Conservation (phyloP, 2,113 vertebrate genomes). For the Mesembrinibis cayennensis region DNA sequence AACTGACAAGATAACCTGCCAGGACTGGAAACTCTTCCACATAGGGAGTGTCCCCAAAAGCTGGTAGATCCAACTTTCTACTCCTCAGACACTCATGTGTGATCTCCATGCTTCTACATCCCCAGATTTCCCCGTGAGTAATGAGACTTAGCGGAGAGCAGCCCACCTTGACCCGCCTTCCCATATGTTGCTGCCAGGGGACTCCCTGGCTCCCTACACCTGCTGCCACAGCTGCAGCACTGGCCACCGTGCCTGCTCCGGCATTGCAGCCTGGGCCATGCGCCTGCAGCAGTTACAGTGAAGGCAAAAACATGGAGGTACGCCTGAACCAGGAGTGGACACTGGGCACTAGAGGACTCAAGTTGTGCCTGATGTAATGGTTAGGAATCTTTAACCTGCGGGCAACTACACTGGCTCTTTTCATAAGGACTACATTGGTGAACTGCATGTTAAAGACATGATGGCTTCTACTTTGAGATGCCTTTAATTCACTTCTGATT, state of each 20-base stretch:
- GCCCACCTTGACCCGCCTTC: neutral
- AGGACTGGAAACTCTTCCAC: neutral
- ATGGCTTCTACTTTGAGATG: neutral
- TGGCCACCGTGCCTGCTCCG: fast-evolving
- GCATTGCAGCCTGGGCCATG: fast-evolving
- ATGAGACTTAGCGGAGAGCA: neutral
- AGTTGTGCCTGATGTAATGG: neutral
- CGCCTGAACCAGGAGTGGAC: neutral
- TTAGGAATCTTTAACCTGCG: neutral
- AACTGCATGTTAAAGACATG: neutral
- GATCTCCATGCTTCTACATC: neutral
- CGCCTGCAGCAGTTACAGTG: neutral
- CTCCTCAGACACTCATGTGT: neutral
- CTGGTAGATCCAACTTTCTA: neutral
- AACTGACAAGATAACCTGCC: too few relatives aligned
- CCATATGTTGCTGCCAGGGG: neutral
- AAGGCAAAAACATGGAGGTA: neutral
- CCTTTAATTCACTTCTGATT: neutral
- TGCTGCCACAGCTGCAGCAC: neutral
- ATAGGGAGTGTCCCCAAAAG: neutral
- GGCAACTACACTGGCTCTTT: neutral
- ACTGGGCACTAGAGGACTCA: neutral
- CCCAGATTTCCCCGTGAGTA: fast-evolving
- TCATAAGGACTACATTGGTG: neutral
- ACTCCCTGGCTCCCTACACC: neutral